Conservation (phyloP, 1,140 invertebrate species). For the Metaphire vulgaris region DNA sequence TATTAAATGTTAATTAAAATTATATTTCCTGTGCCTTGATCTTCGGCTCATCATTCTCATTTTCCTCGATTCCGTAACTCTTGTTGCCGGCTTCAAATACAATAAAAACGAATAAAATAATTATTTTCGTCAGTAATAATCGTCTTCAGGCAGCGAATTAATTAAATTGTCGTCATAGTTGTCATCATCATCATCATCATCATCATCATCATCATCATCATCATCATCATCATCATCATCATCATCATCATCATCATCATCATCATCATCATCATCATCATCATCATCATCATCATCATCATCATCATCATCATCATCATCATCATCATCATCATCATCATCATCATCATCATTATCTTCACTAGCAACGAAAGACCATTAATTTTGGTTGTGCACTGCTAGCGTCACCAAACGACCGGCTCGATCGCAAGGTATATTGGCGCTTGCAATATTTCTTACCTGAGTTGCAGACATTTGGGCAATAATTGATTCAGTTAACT, state of each 20-base stretch:
- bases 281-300: background rate
- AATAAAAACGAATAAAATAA: too few relatives aligned
- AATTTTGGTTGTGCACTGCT: constrained; percentile 8
- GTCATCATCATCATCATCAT: constrained; percentile 29
- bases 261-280: too few relatives aligned
- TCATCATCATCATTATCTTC: constrained; percentile 28
- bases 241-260: constrained; percentile 8
- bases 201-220: constrained; percentile 33
- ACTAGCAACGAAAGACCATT: constrained; percentile 21
- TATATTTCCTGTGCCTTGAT: too few relatives aligned
- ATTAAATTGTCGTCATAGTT: too few relatives aligned
- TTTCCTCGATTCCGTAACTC: too few relatives aligned
- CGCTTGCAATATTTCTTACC: background rate
- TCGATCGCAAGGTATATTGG: constrained; percentile 2
- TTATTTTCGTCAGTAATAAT: too few relatives aligned
- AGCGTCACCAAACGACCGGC: background rate
- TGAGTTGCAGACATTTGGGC: background rate
- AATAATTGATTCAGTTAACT: background rate
- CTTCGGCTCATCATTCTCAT: too few relatives aligned
- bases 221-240: constrained; percentile 25
- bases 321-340: constrained; percentile 31
- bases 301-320: background rate
- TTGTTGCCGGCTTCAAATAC: too few relatives aligned
- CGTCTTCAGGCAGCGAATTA: too few relatives aligned
- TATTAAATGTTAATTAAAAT: too few relatives aligned